phyloP scores from a whole-genome alignment of 2,113 vertebrate species.

The Oreocharis arfaki region DNA sequence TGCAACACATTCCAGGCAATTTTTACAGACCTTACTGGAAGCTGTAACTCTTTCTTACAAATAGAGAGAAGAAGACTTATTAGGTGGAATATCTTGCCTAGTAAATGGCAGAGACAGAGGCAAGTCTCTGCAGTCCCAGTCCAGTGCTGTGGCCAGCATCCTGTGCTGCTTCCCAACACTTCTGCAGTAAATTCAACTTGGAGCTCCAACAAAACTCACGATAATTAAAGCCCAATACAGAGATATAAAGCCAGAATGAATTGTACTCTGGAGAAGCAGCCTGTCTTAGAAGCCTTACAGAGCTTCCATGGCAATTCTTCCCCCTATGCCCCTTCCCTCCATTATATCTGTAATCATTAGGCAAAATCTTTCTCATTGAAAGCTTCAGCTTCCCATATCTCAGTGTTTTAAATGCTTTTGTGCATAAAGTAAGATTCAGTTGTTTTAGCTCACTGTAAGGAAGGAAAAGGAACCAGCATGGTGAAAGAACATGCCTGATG shows the following conservation, averaged over 20 bases:
- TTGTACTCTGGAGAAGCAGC: background rate
- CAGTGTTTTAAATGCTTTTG: background rate
- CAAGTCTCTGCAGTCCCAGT: background rate
- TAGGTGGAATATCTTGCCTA: background rate
- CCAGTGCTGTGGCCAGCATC: background rate
- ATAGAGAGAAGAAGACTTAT: background rate
- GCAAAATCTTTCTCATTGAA: background rate
- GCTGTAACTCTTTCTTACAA: background rate
- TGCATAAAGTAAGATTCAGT: background rate
- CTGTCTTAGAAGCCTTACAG: background rate
- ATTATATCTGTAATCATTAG: background rate
- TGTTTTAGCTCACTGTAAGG: background rate
- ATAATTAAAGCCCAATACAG: background rate
- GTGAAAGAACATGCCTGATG: background rate
- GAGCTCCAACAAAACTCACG: background rate
- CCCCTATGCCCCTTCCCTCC: background rate
- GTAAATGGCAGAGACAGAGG: background rate
- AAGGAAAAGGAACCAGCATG: background rate
- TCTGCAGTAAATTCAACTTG: background rate
- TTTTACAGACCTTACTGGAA: background rate
- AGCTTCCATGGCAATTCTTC: background rate
- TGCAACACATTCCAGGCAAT: rapidly evolving
- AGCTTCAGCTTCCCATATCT: background rate
- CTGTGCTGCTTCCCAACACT: background rate
- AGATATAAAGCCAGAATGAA: background rate